A percentile compares a stretch with the other conserved stretches of the same genome.
phyloP scores from a whole-genome alignment of 2,888 invertebrate species.

The Plagiodera versicolora region DNA sequence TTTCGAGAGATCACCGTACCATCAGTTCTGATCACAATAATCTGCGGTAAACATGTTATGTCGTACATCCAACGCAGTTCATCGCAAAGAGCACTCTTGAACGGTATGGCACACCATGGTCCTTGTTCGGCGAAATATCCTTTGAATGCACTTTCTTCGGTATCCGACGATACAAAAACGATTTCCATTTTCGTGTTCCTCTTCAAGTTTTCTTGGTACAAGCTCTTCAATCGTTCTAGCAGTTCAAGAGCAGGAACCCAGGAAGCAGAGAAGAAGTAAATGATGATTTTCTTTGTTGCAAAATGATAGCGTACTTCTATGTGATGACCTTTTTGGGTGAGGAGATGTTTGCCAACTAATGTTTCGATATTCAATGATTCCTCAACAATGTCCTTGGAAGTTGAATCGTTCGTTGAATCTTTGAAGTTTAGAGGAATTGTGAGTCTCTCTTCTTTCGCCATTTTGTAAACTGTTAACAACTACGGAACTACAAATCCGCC shows the following conservation, averaged over 20 bases:
- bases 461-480: too few relatives aligned
- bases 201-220: conserved; percentile 36
- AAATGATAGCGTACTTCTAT: conserved; percentile 28
- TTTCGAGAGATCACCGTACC: conserved; percentile 35
- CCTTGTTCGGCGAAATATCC: conserved; percentile 33
- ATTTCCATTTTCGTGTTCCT: conserved; percentile 34
- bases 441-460: too few relatives aligned
- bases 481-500: too few relatives aligned
- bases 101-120: conserved; percentile 36
- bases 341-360: background rate
- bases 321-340: conserved; percentile 30
- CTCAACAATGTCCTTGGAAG: background rate
- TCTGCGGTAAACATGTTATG: conserved; percentile 34
- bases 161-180: conserved; percentile 38
- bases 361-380: conserved; percentile 4
- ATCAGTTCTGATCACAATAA: conserved; percentile 35
- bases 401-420: background rate
- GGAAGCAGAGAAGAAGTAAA: conserved; percentile 36
- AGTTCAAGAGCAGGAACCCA: conserved; percentile 27
- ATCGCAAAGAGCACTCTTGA: conserved; percentile 26
- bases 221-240: conserved; percentile 26
- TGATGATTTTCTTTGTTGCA: conserved; percentile 30
- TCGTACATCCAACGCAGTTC: conserved; percentile 35
- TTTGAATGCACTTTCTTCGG: conserved; percentile 29
- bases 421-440: too few relatives aligned